Base-by-base conservation (phyloP, 2,113 vertebrate genomes). In the Rhinichthys klamathensis region DNA sequence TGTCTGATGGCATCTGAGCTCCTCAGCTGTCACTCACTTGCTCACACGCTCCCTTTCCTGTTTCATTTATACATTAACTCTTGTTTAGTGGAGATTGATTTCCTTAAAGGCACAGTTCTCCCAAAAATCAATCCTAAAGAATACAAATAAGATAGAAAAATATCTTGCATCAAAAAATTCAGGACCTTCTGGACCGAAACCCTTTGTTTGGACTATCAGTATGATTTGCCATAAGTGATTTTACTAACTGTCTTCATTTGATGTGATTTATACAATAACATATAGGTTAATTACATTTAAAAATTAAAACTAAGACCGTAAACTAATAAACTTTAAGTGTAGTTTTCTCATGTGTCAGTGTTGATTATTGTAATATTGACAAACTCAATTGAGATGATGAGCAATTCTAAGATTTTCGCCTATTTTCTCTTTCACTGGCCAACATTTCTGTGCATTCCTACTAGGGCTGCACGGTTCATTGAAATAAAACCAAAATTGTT, bases 1-100 rank as follows among this genome's bases (percentile, higher is more conserved):
- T 18, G 32, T 27, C 35, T 79, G 58, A 38, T 84, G 73, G 83
- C 44, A 78, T 78, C 21, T 56, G 46, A 76, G 58, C 51, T 41
- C 12, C 51, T 56, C 51, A n/a, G 32, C 46, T 54, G 49, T 60
- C 56, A 60, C 82, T 74, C 56, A 9, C n/a, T 83, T 41, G 1
- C 25, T 15, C 32, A 61, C 82, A 67, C 13, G 3, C 23, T 85
- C 8, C 2, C 86, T 67, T 80, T 81, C 65, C 54, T 0, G 30
- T 38, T n/a, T 78, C 6, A 38, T 38, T 58, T 58, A 38, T 35
- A 32, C 30, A 78, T 27, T 49, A 74, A 49, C 41, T 13, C 23
- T 46, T 46, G 23, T 16, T 73, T 46, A 49, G 12, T 25, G 10
- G 5, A n/a, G 41, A 72, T 72, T n/a, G 2, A 72, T 72, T 56